Evolutionary conservation across 2,113 vertebrate species (phyloP), one percentile per base, ranked within the genome.

Genomic region (Himantopus leucocephalus): DNA sequence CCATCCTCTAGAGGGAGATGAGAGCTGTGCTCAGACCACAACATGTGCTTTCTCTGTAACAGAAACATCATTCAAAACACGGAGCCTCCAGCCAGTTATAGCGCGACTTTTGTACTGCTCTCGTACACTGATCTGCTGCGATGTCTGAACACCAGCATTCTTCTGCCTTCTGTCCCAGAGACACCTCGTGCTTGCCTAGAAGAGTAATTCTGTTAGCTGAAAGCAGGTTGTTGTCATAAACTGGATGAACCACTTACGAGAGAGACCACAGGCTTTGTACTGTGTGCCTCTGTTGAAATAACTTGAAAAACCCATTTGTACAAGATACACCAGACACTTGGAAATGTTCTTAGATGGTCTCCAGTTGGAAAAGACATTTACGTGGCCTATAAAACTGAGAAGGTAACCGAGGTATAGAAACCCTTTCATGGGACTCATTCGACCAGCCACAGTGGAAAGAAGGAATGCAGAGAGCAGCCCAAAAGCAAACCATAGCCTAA

Each of bases 171-270:
- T 64, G 26, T 18, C 53, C 56, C 41, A 32, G 29, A 55, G 64
- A 32, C 23, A 37, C 58, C 27, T 73, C 2, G 0, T 0, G 1
- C 45, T 45, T 37, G 53, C 13, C 50, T 62, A 26, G 43, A 34
- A 22, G 37, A 62, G 20, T 23, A 29, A 72, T 62, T 39, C 39
- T 48, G 16, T 37, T 35, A 47, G 16, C 72, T 75, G 24, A 34
- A 52, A 64, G 19, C 34, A 37, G 12, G 26, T 29, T 47, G 52
- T 53, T 73, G 71, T 37, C 64, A 30, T 21, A 48, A 73, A 68
- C 43, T 8, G 50, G 29, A 37, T 27, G 80, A 77, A 78, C 14
- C 34, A 35, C 41, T 23, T 12, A 43, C 0, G 13, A 66, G 43
- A 41, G 18, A 43, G 27, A 88, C 20, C 29, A 34, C 48, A 50